Base-by-base conservation (phyloP, 2,797 vertebrate species). In the Chelidonichthys spinosus region DNA sequence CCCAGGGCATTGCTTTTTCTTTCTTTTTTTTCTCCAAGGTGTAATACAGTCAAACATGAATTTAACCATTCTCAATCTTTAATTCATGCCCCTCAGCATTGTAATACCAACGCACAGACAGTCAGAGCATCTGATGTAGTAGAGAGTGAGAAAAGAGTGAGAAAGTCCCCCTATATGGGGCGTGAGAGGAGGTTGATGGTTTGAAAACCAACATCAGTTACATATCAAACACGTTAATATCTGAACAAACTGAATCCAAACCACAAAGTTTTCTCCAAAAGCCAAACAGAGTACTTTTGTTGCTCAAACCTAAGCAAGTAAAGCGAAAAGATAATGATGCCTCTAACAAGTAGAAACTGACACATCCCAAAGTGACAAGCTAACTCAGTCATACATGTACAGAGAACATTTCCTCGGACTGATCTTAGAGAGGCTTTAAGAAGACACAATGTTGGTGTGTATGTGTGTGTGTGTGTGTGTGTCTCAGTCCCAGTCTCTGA, bases 401-500 rank as follows among this genome's bases (percentile, higher is more conserved):
- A 11, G 11, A 55, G 54, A 58, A 59, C 40, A 43, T 7, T 25
- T 25, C 25, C 25, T 17, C 7, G 44, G 15, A 44, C 42, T 14
- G 4, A 14, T 44, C 42, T 43, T 5, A 4, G 42, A 47, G 44
- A 47, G 44, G 25, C 25, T 25, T 25, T 25, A 25, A 47, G 6
- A 17, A 40, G 1, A n/a, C 15, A 47, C 44, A 47, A 3, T 13
- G 11, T 6, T 47, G 15, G 3, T 49, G 25, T 25, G 25, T 25
- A 2, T 25, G 25, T 25, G 25, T 25, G 25, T 25, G 25, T 25
- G 25, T 25, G 25, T 25, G 25, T 25, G 25, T 25, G 25, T 25
- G 25, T 25, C 25, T 25, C 25, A 25, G 25, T 25, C 25, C 32
- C 7, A 10, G 63, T 76, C 76, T 85, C 63, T 53, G 15, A 76